Base-by-base conservation (phyloP, 2,888 invertebrate genomes). In the Yponomeuta cagnagella region DNA sequence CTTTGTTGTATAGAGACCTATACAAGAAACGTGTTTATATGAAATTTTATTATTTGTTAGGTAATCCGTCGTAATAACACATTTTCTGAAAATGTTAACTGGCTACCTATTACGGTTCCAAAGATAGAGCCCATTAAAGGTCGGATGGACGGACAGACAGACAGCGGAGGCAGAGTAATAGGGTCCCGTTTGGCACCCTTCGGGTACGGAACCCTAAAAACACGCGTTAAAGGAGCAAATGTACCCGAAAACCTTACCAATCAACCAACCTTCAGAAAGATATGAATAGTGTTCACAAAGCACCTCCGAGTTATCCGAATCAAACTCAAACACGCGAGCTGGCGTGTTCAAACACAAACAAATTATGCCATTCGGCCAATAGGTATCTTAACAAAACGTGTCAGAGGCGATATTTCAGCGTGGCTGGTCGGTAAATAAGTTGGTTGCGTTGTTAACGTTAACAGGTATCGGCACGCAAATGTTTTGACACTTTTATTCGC, bases 401-500 rank as follows among this genome's bases (percentile, higher is more conserved):
- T 37, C 31, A 65, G 33, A 33, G 65, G 33, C n/a, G 31, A 65
- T 31, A 65, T 65, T 31, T 31, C 31, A 31, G 30, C 33, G 65
- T 12, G 30, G 10, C 33, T 10, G 30, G 6, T 4, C 33, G 33
- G 12, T 31, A 65, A 33, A 65, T 33, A 65, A 65, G 65, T 65
- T 10, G 6, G 31, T 31, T 33, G 3, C 12, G 52, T 5, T 58
- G 12, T 12, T 58, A 3, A 58, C 52, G 31, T 10, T 65, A 65
- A 65, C 31, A 31, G 65, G 65, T 65, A 65, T 65, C 31, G 67
- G n/a, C 67, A 43, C 67, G 67, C 37, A 43, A 37, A 43, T 67
- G 67, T 37, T 67, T 67, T 67, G 43, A 67, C 67, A 67, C 67
- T 67, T 67, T 67, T 31, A 65, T 65, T 65, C 67, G 43, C 37